These are phyloP conservation scores for Sebastes variabilis DNA, from an alignment of 2,797 vertebrate genomes.

Conservation along the genomic window DNA sequence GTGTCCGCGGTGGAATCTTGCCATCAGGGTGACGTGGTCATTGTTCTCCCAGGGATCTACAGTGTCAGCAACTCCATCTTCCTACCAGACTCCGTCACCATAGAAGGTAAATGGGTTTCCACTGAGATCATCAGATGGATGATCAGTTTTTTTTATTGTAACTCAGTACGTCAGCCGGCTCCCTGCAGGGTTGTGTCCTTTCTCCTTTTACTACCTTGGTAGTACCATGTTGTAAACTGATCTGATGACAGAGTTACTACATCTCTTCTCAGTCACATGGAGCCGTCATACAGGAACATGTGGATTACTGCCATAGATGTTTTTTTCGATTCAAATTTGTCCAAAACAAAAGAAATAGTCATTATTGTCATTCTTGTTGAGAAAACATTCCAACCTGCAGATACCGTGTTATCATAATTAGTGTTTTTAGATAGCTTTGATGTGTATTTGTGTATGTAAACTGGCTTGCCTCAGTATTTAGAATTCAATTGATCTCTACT, in stretches of 20 bases:
- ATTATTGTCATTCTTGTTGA: neutral
- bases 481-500: neutral
- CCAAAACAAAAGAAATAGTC: neutral
- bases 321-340: neutral
- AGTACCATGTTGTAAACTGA: neutral
- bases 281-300: neutral
- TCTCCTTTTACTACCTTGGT: neutral
- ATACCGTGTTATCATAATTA: neutral
- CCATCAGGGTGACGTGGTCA: slow-evolving; percentile 86
- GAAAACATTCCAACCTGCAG: neutral
- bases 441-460: neutral
- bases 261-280: neutral
- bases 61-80: slow-evolving; percentile 82
- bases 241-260: neutral
- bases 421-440: neutral
- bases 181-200: neutral
- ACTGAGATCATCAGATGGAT: neutral
- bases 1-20: slow-evolving; percentile 85
- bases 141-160: neutral
- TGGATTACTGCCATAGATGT: neutral
- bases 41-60: slow-evolving; percentile 90
- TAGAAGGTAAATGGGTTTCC: slow-evolving; percentile 84
- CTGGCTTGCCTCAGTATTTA: too few species aligned
- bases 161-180: neutral
- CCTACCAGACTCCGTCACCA: slow-evolving; percentile 88